These are phyloP conservation scores for Pandemis corylana DNA, from an alignment of 2,888 invertebrate species.

Conservation along the genomic window DNA sequence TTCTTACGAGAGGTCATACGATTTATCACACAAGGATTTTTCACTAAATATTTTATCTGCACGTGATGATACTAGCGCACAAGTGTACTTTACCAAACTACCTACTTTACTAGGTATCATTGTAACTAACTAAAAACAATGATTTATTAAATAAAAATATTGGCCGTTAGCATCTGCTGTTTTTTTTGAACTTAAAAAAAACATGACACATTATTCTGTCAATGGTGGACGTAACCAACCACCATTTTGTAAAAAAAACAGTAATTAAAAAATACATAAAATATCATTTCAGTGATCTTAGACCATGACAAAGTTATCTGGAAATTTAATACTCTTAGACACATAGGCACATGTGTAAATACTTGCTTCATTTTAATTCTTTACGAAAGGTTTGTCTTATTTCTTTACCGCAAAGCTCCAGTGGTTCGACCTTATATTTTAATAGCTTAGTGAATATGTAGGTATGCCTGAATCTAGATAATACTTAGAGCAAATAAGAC, in stretches of 20 bases:
- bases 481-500: no score
- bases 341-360: not conserved
- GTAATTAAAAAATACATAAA: constrained; percentile 39
- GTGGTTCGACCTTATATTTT: no score
- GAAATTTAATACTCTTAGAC: not conserved
- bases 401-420: no score
- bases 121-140: no score
- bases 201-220: constrained; percentile 1
- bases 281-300: constrained; percentile 46
- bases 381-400: not conserved
- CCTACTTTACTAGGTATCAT: no score
- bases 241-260: constrained; percentile 46
- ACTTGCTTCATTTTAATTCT: not conserved
- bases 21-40: not conserved
- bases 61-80: no score
- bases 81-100: no score
- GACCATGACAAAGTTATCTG: constrained; percentile 49
- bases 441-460: not conserved
- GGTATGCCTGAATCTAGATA: no score
- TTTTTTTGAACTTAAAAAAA: not conserved
- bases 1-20: not conserved
- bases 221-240: not conserved
- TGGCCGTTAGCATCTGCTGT: not conserved
- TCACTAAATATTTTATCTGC: no score
- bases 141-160: not conserved